Evolutionary conservation across 2,888 invertebrate species (phyloP).

Genomic region (Homarus gammarus): DNA sequence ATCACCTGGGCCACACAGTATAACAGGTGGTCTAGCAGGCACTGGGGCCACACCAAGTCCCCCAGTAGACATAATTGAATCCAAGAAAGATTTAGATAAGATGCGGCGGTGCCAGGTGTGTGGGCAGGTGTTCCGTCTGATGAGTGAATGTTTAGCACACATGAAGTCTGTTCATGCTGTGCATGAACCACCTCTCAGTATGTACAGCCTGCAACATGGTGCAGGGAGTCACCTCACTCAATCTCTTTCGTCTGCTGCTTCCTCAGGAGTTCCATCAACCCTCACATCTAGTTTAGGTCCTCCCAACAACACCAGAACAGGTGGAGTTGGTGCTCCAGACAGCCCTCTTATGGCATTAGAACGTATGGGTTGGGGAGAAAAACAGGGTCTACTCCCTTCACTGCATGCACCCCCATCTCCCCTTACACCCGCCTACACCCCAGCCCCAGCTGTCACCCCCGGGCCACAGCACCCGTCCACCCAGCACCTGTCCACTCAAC

Average conservation of each 20-base stretch:
- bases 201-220: constrained; percentile 74
- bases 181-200: constrained; percentile 73
- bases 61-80: constrained; percentile 72
- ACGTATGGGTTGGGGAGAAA: constrained; percentile 76
- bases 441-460: constrained; percentile 69
- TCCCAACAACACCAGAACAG: constrained; percentile 61
- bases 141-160: constrained; percentile 76
- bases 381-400: constrained; percentile 72
- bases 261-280: constrained; percentile 63
- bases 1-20: constrained; percentile 72
- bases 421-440: constrained; percentile 69
- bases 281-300: constrained; percentile 63
- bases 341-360: constrained; percentile 76
- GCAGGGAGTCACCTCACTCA: constrained; percentile 71
- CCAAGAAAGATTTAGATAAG: constrained; percentile 75
- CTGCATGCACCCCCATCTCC: constrained; percentile 74
- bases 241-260: constrained; percentile 62
- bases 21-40: constrained; percentile 63
- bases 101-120: constrained; percentile 75
- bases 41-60: constrained; percentile 74
- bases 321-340: constrained; percentile 72
- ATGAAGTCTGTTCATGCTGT: constrained; percentile 75
- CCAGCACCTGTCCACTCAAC: constrained; percentile 49
- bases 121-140: constrained; percentile 75
- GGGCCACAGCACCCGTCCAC: constrained; percentile 63